phyloP scores from a whole-genome alignment of 2,113 vertebrate genomes.

The Pica pica region DNA sequence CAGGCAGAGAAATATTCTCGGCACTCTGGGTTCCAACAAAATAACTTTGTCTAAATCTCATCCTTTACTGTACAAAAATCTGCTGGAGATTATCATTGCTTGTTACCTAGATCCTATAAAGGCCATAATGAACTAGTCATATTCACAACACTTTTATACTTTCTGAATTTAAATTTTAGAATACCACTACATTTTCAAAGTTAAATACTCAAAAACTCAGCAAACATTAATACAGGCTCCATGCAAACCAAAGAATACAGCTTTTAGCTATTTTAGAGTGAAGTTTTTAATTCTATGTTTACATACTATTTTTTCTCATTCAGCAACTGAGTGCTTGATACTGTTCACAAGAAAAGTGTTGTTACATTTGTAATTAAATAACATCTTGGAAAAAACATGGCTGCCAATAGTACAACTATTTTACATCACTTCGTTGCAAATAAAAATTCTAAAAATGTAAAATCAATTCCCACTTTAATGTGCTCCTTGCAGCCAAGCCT shows the following conservation, averaged over 20 bases:
- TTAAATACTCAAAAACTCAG: background rate
- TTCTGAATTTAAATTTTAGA: background rate
- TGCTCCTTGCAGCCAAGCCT: background rate
- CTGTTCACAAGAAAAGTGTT: background rate
- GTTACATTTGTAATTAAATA: background rate
- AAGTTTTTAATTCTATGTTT: background rate
- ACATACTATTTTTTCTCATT: background rate
- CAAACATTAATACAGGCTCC: background rate
- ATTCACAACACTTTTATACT: background rate
- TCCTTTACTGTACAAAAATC: background rate
- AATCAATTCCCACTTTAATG: background rate
- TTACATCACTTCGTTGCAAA: background rate
- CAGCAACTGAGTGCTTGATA: background rate
- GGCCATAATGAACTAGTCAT: background rate
- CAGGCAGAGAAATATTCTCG: too few relatives aligned
- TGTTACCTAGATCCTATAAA: background rate
- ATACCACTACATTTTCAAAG: background rate
- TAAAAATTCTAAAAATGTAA: background rate
- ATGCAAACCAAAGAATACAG: background rate
- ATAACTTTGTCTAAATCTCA: background rate
- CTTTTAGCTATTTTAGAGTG: background rate
- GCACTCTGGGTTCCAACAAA: too few relatives aligned
- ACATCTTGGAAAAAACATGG: background rate
- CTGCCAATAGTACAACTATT: background rate
- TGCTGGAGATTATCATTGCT: background rate